A percentile compares a stretch with the other conserved stretches of the same genome.
phyloP scores from a whole-genome alignment of 1,140 invertebrate species.

The Dysdera silvatica region DNA sequence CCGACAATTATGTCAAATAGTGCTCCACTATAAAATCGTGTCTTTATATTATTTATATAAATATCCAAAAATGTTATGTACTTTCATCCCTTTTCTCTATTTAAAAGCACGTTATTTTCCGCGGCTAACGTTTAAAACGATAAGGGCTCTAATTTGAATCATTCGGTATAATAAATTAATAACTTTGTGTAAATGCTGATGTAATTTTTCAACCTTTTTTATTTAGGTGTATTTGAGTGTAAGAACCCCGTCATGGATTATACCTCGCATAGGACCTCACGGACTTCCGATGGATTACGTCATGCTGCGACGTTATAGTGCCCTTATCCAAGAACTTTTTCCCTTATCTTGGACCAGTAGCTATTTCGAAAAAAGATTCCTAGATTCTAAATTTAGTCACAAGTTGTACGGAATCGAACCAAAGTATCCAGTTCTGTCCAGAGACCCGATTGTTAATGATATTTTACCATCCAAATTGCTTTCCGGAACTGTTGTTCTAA shows the following conservation, averaged over 20 bases:
- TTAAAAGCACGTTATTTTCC: too few relatives aligned
- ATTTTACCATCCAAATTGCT: conserved; percentile 48
- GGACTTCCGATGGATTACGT: conserved; percentile 38
- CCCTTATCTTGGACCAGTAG: conserved; percentile 13
- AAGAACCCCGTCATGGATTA: conserved; percentile 46
- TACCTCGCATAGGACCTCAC: conserved; percentile 38
- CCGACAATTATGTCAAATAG: too few relatives aligned
- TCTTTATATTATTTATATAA: too few relatives aligned
- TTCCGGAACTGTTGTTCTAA: conserved; percentile 44
- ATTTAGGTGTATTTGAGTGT: conserved; percentile 44
- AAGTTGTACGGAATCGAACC: conserved; percentile 46
- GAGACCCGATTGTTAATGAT: conserved; percentile 52
- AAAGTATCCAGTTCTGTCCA: conserved; percentile 41
- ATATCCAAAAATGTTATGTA: too few relatives aligned
- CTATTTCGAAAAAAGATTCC: conserved; percentile 19
- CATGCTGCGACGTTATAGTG: background rate
- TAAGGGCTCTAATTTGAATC: too few relatives aligned
- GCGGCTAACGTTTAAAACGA: too few relatives aligned
- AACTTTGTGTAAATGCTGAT: background rate
- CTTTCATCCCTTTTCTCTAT: too few relatives aligned
- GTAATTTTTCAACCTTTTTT: background rate
- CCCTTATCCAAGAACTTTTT: background rate
- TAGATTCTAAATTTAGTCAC: conserved; percentile 46
- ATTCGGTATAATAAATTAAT: too few relatives aligned
- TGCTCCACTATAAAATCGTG: too few relatives aligned